Base-by-base conservation (phyloP, 2,797 vertebrate species). In the Chaetodon trifasciatus region DNA sequence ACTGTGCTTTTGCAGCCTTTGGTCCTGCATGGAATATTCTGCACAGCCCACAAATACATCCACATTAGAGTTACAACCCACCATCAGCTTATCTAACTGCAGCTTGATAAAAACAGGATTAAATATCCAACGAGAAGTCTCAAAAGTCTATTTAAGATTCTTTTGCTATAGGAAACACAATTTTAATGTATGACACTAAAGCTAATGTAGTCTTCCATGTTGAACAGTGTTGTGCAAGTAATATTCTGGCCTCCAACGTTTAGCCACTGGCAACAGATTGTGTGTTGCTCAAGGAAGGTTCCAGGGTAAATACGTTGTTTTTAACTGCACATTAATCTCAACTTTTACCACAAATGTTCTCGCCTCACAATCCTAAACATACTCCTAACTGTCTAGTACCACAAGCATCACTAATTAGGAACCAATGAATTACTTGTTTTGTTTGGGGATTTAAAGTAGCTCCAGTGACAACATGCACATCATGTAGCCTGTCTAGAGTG, bases 1-100 rank as follows among this genome's bases (percentile, higher is more conserved):
- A 90, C 96, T 97, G 91, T 96, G 96, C 94, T 98, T 99, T 87
- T 96, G 95, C 93, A 97, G 96, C 90, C 97, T 97, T 92, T 95
- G 95, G 92, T 96, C 95, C 93, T 96, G 96, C 95, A 96, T 95
- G 91, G 96, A 93, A 92, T 94, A 96, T 92, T 96, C 96, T 96
- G 91, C 6, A 90, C 70, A 84, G 76, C 56, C 84, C 81, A 89
- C 37, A 92, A 84, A 90, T 66, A 93, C 70, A 91, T 74, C 55
- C 37, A 86, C 42, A 82, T 93, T 87, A 92, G 77, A 86, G 65
- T 23, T 67, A 88, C 53, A 80, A 53, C 76, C 9, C 49, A 42
- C 42, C 32, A 56, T 67, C 70, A 67, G 70, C 42, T 57, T 61
- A n/a, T 32, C 28, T 53, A 52, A 23, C 19, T 40, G 16, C 17